phyloP scores from a whole-genome alignment of 2,113 vertebrate species.

The Empidonax traillii region DNA sequence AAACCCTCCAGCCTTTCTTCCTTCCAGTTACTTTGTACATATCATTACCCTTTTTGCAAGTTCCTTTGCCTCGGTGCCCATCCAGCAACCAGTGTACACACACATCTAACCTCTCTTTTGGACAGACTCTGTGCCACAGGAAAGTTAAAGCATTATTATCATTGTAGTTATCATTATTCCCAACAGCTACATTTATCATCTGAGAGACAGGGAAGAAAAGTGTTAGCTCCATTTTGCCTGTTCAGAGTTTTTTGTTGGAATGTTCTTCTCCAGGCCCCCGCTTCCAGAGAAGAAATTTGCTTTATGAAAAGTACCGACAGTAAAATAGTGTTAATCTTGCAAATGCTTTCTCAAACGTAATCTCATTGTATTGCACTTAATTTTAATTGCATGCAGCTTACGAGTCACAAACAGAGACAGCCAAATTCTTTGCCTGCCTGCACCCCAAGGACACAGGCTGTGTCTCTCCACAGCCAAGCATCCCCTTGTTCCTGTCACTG shows the following conservation, averaged over 20 bases:
- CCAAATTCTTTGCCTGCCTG: not conserved
- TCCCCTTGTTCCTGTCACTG: not conserved
- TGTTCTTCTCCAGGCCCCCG: not conserved
- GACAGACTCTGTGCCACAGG: not conserved
- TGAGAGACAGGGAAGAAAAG: not conserved
- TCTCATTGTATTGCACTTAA: not conserved
- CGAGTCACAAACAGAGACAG: not conserved
- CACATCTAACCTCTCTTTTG: not conserved
- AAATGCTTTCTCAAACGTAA: not conserved
- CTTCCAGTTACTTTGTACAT: not conserved
- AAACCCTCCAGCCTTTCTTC: slow-evolving; percentile 26
- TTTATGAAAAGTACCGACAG: not conserved
- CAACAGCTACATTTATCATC: not conserved
- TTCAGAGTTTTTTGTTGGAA: not conserved
- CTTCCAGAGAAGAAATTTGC: not conserved
- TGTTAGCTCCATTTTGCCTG: not conserved
- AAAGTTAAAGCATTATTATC: not conserved
- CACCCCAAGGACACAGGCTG: not conserved
- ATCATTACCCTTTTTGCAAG: not conserved
- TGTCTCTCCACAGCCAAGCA: not conserved
- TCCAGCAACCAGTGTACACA: not conserved
- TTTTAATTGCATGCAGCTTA: not conserved
- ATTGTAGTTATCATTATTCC: not conserved
- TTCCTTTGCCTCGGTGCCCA: not conserved
- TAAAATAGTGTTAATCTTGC: not conserved